Percentiles rank a stretch among this genome's conserved stretches.
phyloP scores from a whole-genome alignment of 2,888 invertebrate species.

The Eledona agricola region DNA sequence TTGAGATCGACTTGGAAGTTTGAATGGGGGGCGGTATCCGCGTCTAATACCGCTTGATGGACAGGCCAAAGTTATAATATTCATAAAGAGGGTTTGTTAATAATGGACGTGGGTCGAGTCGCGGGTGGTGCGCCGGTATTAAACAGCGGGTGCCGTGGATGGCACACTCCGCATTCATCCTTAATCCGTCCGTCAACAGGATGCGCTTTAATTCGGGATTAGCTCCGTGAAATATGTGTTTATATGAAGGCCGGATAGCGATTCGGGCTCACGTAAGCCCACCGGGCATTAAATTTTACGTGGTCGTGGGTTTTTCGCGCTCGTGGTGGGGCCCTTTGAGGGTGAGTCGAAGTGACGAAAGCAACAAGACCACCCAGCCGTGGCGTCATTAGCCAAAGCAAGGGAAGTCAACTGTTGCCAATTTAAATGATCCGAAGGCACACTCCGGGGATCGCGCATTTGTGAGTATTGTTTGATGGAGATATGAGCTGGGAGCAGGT shows the following conservation, averaged over 20 bases:
- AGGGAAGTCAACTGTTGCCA: slow-evolving; percentile 36
- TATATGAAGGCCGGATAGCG: slow-evolving; percentile 43
- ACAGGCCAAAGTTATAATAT: slow-evolving; percentile 27
- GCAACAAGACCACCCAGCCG: slow-evolving; percentile 8
- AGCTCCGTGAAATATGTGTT: slow-evolving; percentile 55
- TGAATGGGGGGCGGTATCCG: slow-evolving; percentile 7
- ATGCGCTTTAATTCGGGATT: slow-evolving; percentile 54
- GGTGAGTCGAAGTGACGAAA: slow-evolving; percentile 7
- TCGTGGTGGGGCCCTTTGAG: slow-evolving; percentile 4
- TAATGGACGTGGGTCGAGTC: slow-evolving; percentile 30
- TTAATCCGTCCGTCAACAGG: slow-evolving; percentile 58
- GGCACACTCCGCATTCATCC: slow-evolving; percentile 53
- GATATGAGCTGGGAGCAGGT: slow-evolving; percentile 34
- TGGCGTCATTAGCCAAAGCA: slow-evolving; percentile 18
- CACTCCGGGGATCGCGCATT: slow-evolving; percentile 32
- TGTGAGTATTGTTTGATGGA: slow-evolving; percentile 38
- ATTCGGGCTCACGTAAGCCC: too few relatives aligned
- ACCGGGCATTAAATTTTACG: too few relatives aligned
- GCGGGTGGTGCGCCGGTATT: slow-evolving; percentile 47
- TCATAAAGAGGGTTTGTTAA: slow-evolving; percentile 28
- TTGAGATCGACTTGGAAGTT: slow-evolving; percentile 5
- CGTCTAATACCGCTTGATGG: slow-evolving; percentile 20
- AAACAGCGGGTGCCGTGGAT: slow-evolving; percentile 47
- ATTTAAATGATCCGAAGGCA: slow-evolving; percentile 31
- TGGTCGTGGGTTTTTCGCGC: too few relatives aligned